A percentile compares a stretch with the other conserved stretches of the same genome.
These are phyloP conservation scores for Stenodema calcarata DNA, from an alignment of 2,888 invertebrate species.

Conservation along the genomic window DNA sequence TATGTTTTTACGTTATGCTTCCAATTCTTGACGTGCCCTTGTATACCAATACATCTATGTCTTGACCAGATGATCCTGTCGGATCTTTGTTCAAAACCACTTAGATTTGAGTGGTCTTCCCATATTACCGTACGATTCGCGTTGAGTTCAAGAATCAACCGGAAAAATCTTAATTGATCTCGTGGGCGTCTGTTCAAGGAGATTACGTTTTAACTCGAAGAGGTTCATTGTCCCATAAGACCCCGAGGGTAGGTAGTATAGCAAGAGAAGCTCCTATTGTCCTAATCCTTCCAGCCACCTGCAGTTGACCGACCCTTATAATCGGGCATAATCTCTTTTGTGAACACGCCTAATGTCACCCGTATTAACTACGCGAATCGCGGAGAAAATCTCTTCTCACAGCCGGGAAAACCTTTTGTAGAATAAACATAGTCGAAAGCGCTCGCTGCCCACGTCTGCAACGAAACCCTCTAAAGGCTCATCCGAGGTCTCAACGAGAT, in stretches of 20 bases:
- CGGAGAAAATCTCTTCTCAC: background rate
- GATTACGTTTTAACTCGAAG: background rate
- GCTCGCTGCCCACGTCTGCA: no score
- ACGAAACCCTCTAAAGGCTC: no score
- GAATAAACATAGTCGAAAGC: background rate
- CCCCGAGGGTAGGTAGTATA: background rate
- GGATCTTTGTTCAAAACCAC: no score
- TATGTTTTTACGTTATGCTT: no score
- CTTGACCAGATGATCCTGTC: no score
- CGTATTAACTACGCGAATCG: slow-evolving; percentile 13
- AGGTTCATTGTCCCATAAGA: background rate
- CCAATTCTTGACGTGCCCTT: no score
- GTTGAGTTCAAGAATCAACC: no score
- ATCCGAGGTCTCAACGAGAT: no score
- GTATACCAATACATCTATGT: no score
- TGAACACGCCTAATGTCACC: slow-evolving; percentile 8
- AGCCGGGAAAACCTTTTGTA: background rate
- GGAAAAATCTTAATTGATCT: no score
- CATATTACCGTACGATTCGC: no score
- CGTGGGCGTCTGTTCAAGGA: background rate
- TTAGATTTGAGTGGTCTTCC: no score
- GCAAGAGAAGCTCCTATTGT: background rate
- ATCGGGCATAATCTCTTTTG: slow-evolving; percentile 30
- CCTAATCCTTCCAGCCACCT: slow-evolving; percentile 19
- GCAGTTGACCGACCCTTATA: slow-evolving; percentile 36